Evolutionary conservation across 30 jellyfish, hydroid and myxozoan species (phyloP), one percentile per base, ranked within the genome.

Genomic region (Catostylus mosaicus): DNA sequence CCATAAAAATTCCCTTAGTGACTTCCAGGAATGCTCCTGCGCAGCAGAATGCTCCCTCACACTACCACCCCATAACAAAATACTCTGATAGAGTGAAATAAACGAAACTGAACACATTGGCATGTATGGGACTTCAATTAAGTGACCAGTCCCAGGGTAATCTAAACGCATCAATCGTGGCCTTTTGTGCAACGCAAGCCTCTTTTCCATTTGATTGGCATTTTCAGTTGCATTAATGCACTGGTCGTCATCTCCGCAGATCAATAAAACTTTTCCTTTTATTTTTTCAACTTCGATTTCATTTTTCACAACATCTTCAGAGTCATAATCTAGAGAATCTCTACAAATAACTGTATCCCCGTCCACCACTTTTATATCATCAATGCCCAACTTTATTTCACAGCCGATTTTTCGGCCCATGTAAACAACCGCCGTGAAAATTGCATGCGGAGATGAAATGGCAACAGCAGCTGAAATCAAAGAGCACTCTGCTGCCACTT

Each of bases 111-210:
- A 36, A 29, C 95, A 73, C 63, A 84, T 26, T 8, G 97, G 97
- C 93, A 89, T 89, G 36, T 71, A 75, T 2, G 97, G 97, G 14
- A 86, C 86, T 56, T 89, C 97, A 51, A 89, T 82, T 11, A 89
- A 69, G 67, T 89, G 97, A 2, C 97, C 97, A 10, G 97, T 48
- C 23, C 77, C 78, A 0, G 97, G 94, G 69, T 81, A 89, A 23
- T 59, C 30, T 18, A 82, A 29, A 67, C 38, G 63, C 73, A 20
- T 52, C 36, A 75, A n/a, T 5, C 56, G 72, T 22, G 64, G 62
- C 52, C 69, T 34, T 23, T 59, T 27, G 8, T 46, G 34, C 23
- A 37, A 11, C 0, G 23, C 26, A 22, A 84, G 46, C 45, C 88
- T 61, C 22, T 50, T 72, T 34, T 73, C 26, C 88, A 84, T 84